Evolutionary conservation across 2,888 invertebrate genomes (phyloP).

Genomic region (Omphaloscelis lunosa): DNA sequence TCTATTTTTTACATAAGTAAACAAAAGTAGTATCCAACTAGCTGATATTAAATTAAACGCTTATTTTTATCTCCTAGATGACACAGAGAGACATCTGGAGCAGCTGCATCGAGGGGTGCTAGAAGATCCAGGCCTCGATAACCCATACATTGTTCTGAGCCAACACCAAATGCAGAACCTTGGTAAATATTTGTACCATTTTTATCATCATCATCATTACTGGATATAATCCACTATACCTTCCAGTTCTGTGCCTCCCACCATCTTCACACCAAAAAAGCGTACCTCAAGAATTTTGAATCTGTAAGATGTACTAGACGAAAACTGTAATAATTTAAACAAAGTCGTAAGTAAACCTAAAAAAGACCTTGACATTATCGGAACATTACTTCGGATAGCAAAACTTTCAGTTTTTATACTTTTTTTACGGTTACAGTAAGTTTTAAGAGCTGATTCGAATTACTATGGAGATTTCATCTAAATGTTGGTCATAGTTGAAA

Average conservation of each 20-base stretch:
- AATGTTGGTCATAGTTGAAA: constrained; percentile 22
- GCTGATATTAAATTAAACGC: neutral
- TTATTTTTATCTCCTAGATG: constrained; percentile 72
- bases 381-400: constrained; percentile 6
- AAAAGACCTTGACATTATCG: constrained; percentile 21
- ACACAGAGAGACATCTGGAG: constrained; percentile 82
- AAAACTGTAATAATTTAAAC: constrained; percentile 19
- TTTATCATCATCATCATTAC: neutral
- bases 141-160: constrained; percentile 86
- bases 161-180: constrained; percentile 89
- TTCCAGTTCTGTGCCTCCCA: too few species aligned
- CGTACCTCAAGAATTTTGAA: neutral
- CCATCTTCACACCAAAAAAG: too few species aligned
- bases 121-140: constrained; percentile 80
- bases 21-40: neutral
- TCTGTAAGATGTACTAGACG: neutral
- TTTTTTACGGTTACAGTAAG: constrained; percentile 18
- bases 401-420: constrained; percentile 25
- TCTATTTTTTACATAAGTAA: neutral
- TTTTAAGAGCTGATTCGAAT: constrained; percentile 31
- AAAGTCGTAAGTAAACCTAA: constrained; percentile 18
- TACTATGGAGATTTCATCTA: constrained; percentile 18
- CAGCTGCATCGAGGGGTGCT: constrained; percentile 84
- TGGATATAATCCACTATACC: neutral
- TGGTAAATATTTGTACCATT: constrained; percentile 71